These are phyloP conservation scores for Scaptomyza cyrtandrae DNA, from an alignment of 2,888 invertebrate genomes.

Conservation along the genomic window DNA sequence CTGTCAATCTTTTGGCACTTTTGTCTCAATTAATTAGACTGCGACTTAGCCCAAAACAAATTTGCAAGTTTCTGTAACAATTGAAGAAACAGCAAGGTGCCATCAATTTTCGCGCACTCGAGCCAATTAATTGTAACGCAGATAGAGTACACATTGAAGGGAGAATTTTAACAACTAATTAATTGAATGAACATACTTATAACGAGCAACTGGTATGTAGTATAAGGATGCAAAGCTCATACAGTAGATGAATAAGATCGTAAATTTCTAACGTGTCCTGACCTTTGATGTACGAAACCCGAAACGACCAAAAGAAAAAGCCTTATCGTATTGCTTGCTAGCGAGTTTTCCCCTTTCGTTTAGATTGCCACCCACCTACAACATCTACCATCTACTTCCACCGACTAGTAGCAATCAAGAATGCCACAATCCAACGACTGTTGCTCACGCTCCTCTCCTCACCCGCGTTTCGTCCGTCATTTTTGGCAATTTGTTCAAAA, in stretches of 20 bases:
- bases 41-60: background rate
- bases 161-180: background rate
- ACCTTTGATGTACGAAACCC: constrained; percentile 68
- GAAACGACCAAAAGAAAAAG: constrained; percentile 26
- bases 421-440: constrained; percentile 68
- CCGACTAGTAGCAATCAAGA: constrained; percentile 57
- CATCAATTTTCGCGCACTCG: background rate
- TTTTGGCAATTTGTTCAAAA: constrained; percentile 76
- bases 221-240: constrained; percentile 16
- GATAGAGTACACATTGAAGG: background rate
- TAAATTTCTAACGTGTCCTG: constrained; percentile 63
- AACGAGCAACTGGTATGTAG: background rate
- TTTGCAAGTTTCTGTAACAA: background rate
- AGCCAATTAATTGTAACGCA: constrained; percentile 1
- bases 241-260: constrained; percentile 33
- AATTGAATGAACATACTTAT: background rate
- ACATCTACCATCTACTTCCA: constrained; percentile 12
- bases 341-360: constrained; percentile 5
- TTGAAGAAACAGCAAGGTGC: background rate
- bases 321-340: constrained; percentile 57
- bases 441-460: constrained; percentile 46
- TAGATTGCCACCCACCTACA: constrained; percentile 1
- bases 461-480: constrained; percentile 34
- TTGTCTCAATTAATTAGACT: constrained; percentile 42
- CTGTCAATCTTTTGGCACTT: constrained; percentile 26